Percentiles rank a stretch among this genome's conserved stretches.
These are phyloP conservation scores for Nephrotoma guestfalica DNA, from an alignment of 2,888 invertebrate genomes.

Conservation along the genomic window DNA sequence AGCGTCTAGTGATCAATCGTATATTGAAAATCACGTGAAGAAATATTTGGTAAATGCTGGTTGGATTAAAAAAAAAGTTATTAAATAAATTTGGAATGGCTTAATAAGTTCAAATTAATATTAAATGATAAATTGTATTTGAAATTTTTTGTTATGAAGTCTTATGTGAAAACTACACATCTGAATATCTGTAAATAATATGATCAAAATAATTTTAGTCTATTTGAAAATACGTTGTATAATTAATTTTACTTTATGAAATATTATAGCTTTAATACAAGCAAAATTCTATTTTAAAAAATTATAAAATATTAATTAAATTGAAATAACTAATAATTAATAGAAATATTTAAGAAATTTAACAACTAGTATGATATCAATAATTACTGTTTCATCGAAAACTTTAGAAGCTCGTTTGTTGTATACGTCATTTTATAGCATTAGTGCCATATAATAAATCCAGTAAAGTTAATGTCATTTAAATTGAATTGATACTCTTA, in stretches of 20 bases:
- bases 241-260: not conserved
- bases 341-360: too few species aligned
- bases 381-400: not conserved
- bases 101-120: not conserved
- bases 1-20: slow-evolving; percentile 14
- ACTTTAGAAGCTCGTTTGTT: not conserved
- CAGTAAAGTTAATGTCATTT: not conserved
- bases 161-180: not conserved
- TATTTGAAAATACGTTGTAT: not conserved
- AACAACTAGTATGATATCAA: not conserved
- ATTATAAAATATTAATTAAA: not conserved
- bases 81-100: not conserved
- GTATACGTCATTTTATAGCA: not conserved
- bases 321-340: not conserved
- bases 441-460: not conserved
- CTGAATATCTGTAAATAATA: not conserved
- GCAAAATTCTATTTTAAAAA: not conserved
- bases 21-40: slow-evolving; percentile 33
- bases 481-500: not conserved
- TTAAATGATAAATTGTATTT: not conserved
- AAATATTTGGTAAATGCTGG: slow-evolving; percentile 32
- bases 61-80: slow-evolving; percentile 19
- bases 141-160: not conserved
- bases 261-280: not conserved
- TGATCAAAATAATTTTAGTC: not conserved